Base-by-base conservation (phyloP, 2,113 vertebrate genomes). In the Oncorhynchus masou region DNA sequence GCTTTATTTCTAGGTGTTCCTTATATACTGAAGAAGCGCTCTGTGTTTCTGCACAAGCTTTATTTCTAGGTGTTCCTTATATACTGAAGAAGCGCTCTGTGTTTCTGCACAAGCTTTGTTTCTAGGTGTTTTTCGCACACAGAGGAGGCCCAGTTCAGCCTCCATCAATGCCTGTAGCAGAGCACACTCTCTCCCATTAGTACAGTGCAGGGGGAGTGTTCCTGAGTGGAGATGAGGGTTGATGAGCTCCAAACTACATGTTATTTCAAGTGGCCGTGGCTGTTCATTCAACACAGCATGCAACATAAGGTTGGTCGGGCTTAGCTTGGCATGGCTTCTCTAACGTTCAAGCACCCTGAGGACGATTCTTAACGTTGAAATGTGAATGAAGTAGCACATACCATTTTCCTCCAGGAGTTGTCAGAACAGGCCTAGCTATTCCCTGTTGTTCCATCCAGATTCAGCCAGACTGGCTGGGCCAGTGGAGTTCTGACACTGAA, bases 61-160 rank as follows among this genome's bases (percentile, higher is more conserved):
- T 11, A 1, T 45, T 45, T 45, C 9, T 45, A 45, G 88, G 86
- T 86, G 49, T 65, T 71, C 39, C 39, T 45, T 67, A 45, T 45
- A 62, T 71, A 76, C 31, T 71, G 29, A 73, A 51, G 74, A 73
- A 68, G 67, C 67, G 45, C 65, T 69, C 39, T 24, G 34, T 49
- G 39, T 49, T 3, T 20, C 54, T 57, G 54, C 54, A 57, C 39
- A 45, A 45, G 39, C 39, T 45, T 45, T 20, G 54, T 20, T 57
- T 57, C 19, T 20, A 57, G 54, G 54, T 20, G 19, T 20, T 57
- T 20, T 57, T 57, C 4, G 16, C 5, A 57, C 16, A 57, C 54
- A 20, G 54, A 57, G 39, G 39, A 45, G 4, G 54, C 54, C 19
- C 19, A 57, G 19, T 57, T 57, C 54, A 20, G 54, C 9, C 9